phyloP scores from a whole-genome alignment of 1,140 invertebrate genomes.

The Plectrocnemia conspersa region DNA sequence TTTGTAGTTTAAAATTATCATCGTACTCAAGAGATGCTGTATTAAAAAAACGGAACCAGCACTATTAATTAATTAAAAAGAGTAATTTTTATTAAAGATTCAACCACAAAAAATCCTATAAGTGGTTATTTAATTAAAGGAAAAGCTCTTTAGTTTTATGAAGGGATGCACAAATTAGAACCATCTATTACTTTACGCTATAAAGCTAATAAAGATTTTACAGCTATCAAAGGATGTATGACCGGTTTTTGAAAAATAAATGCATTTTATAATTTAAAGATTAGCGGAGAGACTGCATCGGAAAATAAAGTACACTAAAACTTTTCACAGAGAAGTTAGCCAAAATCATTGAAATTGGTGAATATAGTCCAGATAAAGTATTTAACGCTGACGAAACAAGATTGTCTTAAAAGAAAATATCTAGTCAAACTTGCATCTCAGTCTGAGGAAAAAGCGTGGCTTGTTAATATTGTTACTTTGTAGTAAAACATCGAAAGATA shows the following conservation, averaged over 20 bases:
- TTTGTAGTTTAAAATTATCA: too few species aligned
- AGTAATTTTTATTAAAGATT: too few species aligned
- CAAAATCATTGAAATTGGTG: conserved; percentile 32
- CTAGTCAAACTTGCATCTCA: conserved; percentile 38
- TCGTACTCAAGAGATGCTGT: too few species aligned
- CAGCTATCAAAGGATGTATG: conserved; percentile 41
- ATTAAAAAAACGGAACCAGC: too few species aligned
- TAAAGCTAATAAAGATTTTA: conserved; percentile 25
- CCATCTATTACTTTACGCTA: neutral
- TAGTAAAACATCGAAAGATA: too few species aligned
- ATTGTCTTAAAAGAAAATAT: conserved; percentile 41
- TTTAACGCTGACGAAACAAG: conserved; percentile 46
- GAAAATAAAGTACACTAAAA: conserved; percentile 30
- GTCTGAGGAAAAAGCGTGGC: conserved; percentile 34
- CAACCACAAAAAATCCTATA: conserved; percentile 6
- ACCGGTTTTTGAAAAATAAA: conserved; percentile 39
- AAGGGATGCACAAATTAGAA: conserved; percentile 1
- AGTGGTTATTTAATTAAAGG: conserved; percentile 7
- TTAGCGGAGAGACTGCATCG: too few species aligned
- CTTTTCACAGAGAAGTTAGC: conserved; percentile 30
- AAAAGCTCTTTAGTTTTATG: conserved; percentile 9
- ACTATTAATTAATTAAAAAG: too few species aligned
- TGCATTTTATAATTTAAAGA: conserved; percentile 39
- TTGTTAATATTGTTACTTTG: too few species aligned
- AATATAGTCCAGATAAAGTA: conserved; percentile 37